Percentiles rank a stretch among this genome's conserved stretches.
Evolutionary conservation across 2,797 vertebrate species (phyloP).

Genomic region (Dromococcyx pavoninus): DNA sequence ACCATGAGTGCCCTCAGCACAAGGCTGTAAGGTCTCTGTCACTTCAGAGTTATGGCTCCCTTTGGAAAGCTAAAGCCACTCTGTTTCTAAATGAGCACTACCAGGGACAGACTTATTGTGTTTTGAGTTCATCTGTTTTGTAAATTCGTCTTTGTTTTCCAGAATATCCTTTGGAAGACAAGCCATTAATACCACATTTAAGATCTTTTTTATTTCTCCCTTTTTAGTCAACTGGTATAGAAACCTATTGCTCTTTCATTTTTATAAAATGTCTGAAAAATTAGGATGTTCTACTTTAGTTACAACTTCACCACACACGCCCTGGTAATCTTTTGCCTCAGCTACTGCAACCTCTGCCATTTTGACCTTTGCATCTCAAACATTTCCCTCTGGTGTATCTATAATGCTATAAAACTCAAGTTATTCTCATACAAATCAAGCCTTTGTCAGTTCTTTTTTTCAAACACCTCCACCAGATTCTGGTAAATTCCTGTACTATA

Average conservation of each 20-base stretch:
- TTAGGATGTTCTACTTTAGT: not conserved
- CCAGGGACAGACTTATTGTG: not conserved
- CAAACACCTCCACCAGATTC: not conserved
- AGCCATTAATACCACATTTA: not conserved
- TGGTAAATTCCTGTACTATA: not conserved
- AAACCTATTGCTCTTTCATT: not conserved
- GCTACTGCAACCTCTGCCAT: not conserved
- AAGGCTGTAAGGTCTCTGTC: not conserved
- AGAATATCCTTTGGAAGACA: not conserved
- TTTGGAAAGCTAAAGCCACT: not conserved
- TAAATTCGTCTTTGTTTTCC: not conserved
- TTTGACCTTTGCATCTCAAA: not conserved
- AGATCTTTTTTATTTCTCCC: not conserved
- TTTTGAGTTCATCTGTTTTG: not conserved
- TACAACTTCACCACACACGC: not conserved
- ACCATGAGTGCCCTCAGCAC: fast-evolving
- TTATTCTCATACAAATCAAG: not conserved
- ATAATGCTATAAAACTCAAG: not conserved
- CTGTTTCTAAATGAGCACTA: not conserved
- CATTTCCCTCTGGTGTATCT: not conserved
- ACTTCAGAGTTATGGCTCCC: not conserved
- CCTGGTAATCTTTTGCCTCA: not conserved
- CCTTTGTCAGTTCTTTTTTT: not conserved
- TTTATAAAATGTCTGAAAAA: not conserved
- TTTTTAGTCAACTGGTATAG: not conserved